Evolutionary conservation across 2,888 invertebrate genomes (phyloP), one percentile per base, ranked within the genome.

Genomic region (Pherbina coryleti): DNA sequence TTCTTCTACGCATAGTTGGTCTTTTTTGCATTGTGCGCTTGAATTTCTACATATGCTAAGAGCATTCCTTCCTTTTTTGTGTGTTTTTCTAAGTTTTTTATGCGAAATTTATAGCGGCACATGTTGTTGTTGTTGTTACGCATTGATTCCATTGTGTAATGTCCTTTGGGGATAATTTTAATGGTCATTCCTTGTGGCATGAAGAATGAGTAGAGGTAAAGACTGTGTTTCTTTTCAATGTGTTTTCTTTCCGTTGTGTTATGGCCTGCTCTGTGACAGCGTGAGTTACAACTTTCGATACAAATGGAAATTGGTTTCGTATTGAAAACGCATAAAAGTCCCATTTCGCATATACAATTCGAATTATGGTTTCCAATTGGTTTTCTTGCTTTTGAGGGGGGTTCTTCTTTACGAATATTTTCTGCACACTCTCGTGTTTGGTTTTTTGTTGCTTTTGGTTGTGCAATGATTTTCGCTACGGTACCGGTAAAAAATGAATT

Each of bases 91-190:
- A 55, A 8, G 31, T 66, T 67, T 70, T 77, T 77, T 77, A 77
- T 77, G 77, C 55, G 69, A 28, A 31, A 31, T 19, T 22, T 22
- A 22, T 28, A 14, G 55, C 2, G 55, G 55, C 55, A 55, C 19
- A 22, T 19, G 55, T 22, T 22, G 55, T 55, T 55, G 55, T 55
- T 55, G 55, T 22, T 55, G 55, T 55, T 55, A 5, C 28, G 57
- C 60, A 44, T 72, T 57, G 60, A 44, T 72, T 57, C 64, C 66
- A n/a, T n/a, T 14, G 67, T 19, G 37, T 53, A 19, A 14, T 37
- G 53, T 60, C 44, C 55, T n/a, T 60, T 83, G 89, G 88, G 89
- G 86, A 88, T 87, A 88, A 88, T 89, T 89, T 89, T 86, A 88
- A 88, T 88, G 88, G 87, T 85, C 84, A 84, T 85, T 82, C 82